Percentiles rank a stretch among this genome's conserved stretches.
These are phyloP conservation scores for Oligia strigilis DNA, from an alignment of 2,888 invertebrate genomes.

Conservation along the genomic window DNA sequence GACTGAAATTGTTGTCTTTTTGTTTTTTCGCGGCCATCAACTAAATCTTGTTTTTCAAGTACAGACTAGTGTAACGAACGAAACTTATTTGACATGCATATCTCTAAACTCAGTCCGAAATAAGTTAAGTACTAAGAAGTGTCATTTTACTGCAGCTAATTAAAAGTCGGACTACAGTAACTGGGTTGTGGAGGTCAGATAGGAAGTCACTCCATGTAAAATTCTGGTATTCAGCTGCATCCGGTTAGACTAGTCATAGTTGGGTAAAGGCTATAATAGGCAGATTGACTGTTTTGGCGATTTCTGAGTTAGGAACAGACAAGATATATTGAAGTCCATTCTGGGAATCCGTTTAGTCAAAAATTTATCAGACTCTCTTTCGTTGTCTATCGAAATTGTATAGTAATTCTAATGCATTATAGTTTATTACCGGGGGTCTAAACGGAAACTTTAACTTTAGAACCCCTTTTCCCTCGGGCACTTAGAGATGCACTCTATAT, in stretches of 20 bases:
- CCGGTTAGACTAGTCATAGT: not conserved
- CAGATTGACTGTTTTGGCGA: not conserved
- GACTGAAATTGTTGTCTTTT: too few relatives aligned
- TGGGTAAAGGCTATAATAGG: not conserved
- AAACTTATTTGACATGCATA: too few relatives aligned
- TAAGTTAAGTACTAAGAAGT: too few relatives aligned
- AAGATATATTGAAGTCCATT: not conserved
- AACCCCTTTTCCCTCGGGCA: constrained; percentile 13
- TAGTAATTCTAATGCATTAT: constrained; percentile 20
- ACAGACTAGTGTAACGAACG: too few relatives aligned
- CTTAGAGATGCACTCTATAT: constrained; percentile 47
- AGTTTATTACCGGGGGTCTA: constrained; percentile 17
- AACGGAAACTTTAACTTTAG: not conserved
- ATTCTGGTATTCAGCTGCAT: not conserved
- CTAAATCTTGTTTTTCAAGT: too few relatives aligned
- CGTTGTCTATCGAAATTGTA: not conserved
- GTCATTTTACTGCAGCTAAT: too few relatives aligned
- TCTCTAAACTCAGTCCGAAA: too few relatives aligned
- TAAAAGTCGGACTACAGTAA: not conserved
- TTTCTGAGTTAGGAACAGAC: not conserved
- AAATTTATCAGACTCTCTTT: not conserved
- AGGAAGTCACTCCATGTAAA: not conserved
- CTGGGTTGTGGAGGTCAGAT: not conserved
- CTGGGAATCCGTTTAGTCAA: not conserved
- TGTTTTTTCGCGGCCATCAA: too few relatives aligned